Evolutionary conservation across 2,888 invertebrate genomes (phyloP).

Genomic region (Brenthis daphne): DNA sequence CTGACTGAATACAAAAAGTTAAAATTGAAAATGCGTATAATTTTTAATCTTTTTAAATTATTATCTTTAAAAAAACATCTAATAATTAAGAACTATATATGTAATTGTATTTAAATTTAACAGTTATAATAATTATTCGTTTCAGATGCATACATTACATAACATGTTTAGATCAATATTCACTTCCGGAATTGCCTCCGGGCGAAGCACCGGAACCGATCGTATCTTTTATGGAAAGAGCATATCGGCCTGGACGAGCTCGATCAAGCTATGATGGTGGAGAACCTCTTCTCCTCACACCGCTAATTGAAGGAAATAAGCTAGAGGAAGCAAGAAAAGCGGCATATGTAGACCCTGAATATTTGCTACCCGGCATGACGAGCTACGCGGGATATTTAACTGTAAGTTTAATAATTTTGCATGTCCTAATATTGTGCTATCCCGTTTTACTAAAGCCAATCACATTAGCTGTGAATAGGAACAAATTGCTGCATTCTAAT

Average conservation of each 20-base stretch:
- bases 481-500: not conserved
- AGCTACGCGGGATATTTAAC: constrained; percentile 78
- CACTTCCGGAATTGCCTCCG: constrained; percentile 67
- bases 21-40: no score
- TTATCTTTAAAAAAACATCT: no score
- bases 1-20: no score
- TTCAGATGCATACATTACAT: constrained; percentile 54
- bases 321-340: constrained; percentile 74
- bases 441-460: not conserved
- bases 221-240: constrained; percentile 68
- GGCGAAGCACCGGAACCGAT: constrained; percentile 76
- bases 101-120: not conserved
- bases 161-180: constrained; percentile 48
- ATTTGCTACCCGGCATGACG: constrained; percentile 70
- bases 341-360: constrained; percentile 66
- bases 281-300: constrained; percentile 79
- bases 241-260: constrained; percentile 57
- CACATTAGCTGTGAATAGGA: no score
- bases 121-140: not conserved
- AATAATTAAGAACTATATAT: no score
- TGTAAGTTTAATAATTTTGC: constrained; percentile 47
- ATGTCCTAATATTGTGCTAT: not conserved
- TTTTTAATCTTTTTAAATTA: no score
- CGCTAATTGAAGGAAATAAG: constrained; percentile 77
- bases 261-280: constrained; percentile 69